phyloP scores from a whole-genome alignment of 2,888 invertebrate genomes.

The Melinaea menophilus region DNA sequence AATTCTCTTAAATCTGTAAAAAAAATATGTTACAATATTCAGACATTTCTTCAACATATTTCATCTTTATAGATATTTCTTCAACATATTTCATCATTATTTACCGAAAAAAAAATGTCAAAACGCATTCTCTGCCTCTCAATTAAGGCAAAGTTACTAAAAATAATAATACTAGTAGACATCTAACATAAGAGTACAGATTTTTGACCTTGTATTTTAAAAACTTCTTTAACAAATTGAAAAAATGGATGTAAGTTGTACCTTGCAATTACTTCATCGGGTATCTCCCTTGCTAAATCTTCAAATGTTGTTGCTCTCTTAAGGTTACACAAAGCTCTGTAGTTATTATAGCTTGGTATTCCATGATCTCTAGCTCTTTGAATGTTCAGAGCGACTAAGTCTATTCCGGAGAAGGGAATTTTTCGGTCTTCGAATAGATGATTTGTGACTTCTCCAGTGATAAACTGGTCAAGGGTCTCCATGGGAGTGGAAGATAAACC shows the following conservation, averaged over 20 bases:
- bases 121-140: too few relatives aligned
- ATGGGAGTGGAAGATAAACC: constrained; percentile 93
- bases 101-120: too few relatives aligned
- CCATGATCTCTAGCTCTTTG: constrained; percentile 94
- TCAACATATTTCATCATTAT: too few relatives aligned
- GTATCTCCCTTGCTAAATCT: constrained; percentile 91
- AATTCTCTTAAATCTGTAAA: constrained; percentile 82
- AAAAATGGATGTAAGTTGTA: constrained; percentile 31
- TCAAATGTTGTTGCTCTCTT: constrained; percentile 91
- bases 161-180: too few relatives aligned
- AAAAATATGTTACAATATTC: neutral
- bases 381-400: constrained; percentile 93
- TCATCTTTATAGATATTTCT: too few relatives aligned
- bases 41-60: too few relatives aligned
- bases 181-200: too few relatives aligned
- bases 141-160: too few relatives aligned
- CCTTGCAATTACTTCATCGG: constrained; percentile 87
- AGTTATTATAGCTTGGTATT: constrained; percentile 92
- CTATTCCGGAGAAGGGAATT: constrained; percentile 94
- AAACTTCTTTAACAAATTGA: neutral
- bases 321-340: constrained; percentile 92
- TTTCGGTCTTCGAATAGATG: constrained; percentile 94
- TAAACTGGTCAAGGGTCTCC: constrained; percentile 95
- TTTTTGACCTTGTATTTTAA: neutral
- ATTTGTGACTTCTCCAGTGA: constrained; percentile 96